Evolutionary conservation across 2,113 vertebrate genomes (phyloP), one percentile per base, ranked within the genome.

Genomic region (Sisor rabdophorus): DNA sequence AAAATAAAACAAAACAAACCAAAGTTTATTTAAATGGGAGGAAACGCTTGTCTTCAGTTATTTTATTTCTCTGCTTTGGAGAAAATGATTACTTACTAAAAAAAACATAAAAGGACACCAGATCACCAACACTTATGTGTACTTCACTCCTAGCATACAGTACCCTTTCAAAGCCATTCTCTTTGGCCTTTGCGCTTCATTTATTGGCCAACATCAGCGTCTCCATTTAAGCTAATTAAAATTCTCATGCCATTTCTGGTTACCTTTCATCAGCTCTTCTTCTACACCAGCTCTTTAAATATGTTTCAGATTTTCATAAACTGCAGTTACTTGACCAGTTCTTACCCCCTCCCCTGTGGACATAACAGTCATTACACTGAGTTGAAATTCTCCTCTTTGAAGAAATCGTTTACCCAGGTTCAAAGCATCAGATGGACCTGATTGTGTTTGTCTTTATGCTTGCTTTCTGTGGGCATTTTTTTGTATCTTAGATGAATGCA

Each of bases 101-200:
- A 36, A 53, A 53, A 48, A 32, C 22, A 54, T 12, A 44, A 54
- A 61, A 54, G 71, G 64, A 56, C 70, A 77, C n/a, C 30, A 73
- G 73, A 71, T 54, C 40, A 65, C 63, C 79, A 71, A 47, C 28
- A 61, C 44, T 68, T 11, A 17, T 20, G 52, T 75, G 69, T 77
- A 54, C 16, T 71, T 80, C n/a, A 26, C 52, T 65, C 28, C 77
- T 78, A 56, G 83, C 85, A 10, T 86, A 67, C 81, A 76, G 28
- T 69, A 72, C n/a, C 74, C 52, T 80, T 60, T 40, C 71, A 61
- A 40, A 61, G 52, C 30, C 50, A n/a, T 64, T 26, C 61, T 47
- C 65, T 40, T 48, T 50, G 64, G 47, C 48, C 61, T 80, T 78
- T 71, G 60, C 83, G 69, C 52, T 78, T 79, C 63, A 60, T 60